These are phyloP conservation scores for Dolichoris vasculosae DNA, from an alignment of 1,140 invertebrate genomes.

Conservation along the genomic window DNA sequence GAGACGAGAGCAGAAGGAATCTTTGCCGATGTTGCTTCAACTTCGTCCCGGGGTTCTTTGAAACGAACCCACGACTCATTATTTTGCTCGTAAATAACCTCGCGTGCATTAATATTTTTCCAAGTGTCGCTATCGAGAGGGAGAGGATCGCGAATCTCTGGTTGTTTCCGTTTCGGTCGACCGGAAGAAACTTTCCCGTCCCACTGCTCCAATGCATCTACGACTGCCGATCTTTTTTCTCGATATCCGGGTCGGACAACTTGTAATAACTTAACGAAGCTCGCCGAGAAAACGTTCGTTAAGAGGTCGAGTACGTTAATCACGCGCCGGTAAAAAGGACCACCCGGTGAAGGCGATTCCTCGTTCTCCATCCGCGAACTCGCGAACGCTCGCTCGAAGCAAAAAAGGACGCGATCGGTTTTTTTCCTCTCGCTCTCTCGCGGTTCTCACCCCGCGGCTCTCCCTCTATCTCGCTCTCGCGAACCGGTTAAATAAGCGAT, in stretches of 20 bases:
- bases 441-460: not conserved
- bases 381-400: not conserved
- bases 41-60: not conserved
- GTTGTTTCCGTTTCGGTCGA: not conserved
- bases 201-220: too few species aligned
- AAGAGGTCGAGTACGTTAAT: not conserved
- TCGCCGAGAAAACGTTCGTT: too few species aligned
- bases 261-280: too few species aligned
- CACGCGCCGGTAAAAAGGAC: constrained; percentile 17
- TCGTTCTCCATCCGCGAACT: constrained; percentile 50
- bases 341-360: constrained; percentile 35
- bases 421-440: not conserved
- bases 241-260: too few species aligned
- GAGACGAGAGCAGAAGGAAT: not conserved
- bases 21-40: constrained; percentile 16
- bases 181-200: too few species aligned
- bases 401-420: constrained; percentile 19
- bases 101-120: not conserved
- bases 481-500: constrained; percentile 60
- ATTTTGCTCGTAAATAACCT: constrained; percentile 28
- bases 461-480: constrained; percentile 34
- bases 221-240: too few species aligned
- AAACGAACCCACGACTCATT: constrained; percentile 33
- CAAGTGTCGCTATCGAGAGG: not conserved
- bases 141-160: not conserved